phyloP scores from a whole-genome alignment of 2,797 vertebrate genomes.

The Rhinophrynus dorsalis region DNA sequence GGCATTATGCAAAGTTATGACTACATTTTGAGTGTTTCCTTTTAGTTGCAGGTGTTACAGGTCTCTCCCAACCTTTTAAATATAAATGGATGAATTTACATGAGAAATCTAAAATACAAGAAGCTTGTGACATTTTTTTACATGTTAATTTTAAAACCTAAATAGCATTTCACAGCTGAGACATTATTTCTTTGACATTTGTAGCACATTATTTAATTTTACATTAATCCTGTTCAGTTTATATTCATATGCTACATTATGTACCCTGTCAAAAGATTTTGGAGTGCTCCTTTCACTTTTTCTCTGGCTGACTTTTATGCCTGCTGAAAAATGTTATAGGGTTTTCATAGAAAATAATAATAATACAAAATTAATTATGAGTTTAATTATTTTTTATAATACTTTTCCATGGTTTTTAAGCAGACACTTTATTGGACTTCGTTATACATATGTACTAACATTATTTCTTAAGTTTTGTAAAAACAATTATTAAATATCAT shows the following conservation, averaged over 20 bases:
- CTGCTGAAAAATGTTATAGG: too few species aligned
- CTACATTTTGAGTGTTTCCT: conserved; percentile 10
- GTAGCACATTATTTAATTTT: conserved; percentile 31
- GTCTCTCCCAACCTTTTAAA: conserved; percentile 6
- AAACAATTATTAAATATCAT: too few species aligned
- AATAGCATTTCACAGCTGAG: conserved; percentile 35
- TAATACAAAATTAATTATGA: too few species aligned
- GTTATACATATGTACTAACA: too few species aligned
- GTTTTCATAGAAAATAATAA: too few species aligned
- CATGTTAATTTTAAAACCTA: conserved; percentile 30
- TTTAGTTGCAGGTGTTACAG: conserved; percentile 35
- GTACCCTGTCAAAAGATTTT: neutral
- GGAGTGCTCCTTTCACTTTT: neutral
- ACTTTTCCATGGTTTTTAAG: too few species aligned
- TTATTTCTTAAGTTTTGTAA: too few species aligned
- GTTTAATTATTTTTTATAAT: too few species aligned
- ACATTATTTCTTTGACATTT: conserved; percentile 44
- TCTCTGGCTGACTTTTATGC: too few species aligned
- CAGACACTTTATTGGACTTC: too few species aligned
- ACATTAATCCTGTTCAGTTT: conserved; percentile 11
- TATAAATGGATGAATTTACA: conserved; percentile 26
- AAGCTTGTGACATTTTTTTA: conserved; percentile 45
- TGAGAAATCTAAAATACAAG: conserved; percentile 32
- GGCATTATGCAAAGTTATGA: conserved; percentile 22
- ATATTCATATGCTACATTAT: neutral